Conservation (phyloP, 1,140 invertebrate genomes). For the Phortica variegata region DNA sequence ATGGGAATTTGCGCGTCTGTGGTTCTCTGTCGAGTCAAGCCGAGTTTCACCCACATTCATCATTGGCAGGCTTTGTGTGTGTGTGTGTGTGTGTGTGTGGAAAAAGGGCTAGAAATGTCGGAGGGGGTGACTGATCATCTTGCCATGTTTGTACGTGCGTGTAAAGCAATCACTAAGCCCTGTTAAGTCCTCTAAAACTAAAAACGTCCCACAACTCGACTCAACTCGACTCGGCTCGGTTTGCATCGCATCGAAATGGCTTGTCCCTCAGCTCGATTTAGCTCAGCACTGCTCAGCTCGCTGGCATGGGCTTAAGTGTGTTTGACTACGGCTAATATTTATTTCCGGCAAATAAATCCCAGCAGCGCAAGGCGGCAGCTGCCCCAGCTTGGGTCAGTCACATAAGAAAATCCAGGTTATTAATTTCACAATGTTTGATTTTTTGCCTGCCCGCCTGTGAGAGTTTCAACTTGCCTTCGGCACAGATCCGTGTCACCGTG, state of each 20-base stretch:
- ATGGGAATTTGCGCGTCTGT: conserved; percentile 43
- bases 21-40: conserved; percentile 10
- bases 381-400: background rate
- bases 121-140: too few species aligned
- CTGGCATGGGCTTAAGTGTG: conserved; percentile 45
- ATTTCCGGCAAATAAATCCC: conserved; percentile 56
- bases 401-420: conserved; percentile 46
- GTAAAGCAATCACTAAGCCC: conserved; percentile 50
- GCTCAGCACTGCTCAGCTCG: background rate
- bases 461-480: conserved; percentile 3
- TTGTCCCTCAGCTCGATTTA: conserved; percentile 13
- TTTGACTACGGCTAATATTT: conserved; percentile 56
- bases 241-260: too few species aligned
- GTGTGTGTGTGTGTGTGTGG: background rate
- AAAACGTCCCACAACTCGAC: conserved; percentile 38
- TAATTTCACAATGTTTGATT: conserved; percentile 42
- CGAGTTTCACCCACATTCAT: conserved; percentile 11
- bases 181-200: conserved; percentile 42
- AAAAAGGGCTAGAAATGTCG: too few species aligned
- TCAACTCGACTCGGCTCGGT: too few species aligned
- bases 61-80: conserved; percentile 20
- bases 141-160: conserved; percentile 24
- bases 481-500: conserved; percentile 5
- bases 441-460: too few species aligned
- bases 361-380: conserved; percentile 7